Evolutionary conservation across 2,888 invertebrate genomes (phyloP).

Genomic region (Saturnia pavonia): DNA sequence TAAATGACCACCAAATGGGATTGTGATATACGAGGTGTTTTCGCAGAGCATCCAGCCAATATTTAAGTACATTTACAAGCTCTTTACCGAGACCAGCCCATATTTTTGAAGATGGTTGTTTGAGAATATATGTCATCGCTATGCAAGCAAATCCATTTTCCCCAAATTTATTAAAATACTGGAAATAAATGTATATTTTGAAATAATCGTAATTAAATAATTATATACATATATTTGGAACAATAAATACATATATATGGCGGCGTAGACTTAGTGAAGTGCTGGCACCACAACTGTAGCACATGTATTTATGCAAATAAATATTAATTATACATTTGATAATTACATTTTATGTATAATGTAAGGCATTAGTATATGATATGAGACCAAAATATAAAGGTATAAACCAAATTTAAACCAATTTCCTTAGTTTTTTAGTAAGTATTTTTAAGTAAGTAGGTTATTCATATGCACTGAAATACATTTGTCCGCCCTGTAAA

Average conservation of each 20-base stretch:
- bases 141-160: conserved; percentile 58
- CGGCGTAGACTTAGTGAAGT: background rate
- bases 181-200: conserved; percentile 30
- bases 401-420: background rate
- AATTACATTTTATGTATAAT: background rate
- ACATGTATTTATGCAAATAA: background rate
- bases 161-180: conserved; percentile 63
- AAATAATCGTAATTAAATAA: background rate
- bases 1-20: conserved; percentile 61
- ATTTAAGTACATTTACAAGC: conserved; percentile 51
- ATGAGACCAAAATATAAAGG: background rate
- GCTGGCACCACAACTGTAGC: background rate
- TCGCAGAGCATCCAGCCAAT: conserved; percentile 62
- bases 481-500: background rate
- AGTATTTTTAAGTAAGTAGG: background rate
- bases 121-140: conserved; percentile 52
- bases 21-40: conserved; percentile 55
- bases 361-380: background rate
- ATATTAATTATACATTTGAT: background rate
- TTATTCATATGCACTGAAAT: background rate
- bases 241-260: background rate
- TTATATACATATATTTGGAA: background rate
- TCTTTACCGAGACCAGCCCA: conserved; percentile 61
- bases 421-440: background rate
- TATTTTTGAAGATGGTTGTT: conserved; percentile 53